Conservation (phyloP, 2,888 invertebrate species). For the Arctia plantaginis region DNA sequence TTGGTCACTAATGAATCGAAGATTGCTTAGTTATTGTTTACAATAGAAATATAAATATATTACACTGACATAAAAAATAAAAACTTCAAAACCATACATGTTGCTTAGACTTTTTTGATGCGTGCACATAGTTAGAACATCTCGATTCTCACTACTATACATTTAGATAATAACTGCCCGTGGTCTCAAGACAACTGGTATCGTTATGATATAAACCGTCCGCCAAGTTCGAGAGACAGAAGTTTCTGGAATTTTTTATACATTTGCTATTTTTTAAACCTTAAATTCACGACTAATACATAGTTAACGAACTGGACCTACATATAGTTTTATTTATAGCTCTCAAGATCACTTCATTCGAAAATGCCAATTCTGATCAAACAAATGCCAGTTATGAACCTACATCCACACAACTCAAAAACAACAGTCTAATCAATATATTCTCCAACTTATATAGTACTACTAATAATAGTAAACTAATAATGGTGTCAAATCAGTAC, state of each 20-base stretch:
- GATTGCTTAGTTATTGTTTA: too few relatives aligned
- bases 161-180: background rate
- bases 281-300: background rate
- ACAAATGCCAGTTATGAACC: background rate
- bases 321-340: background rate
- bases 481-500: background rate
- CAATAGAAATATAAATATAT: too few relatives aligned
- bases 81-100: too few relatives aligned
- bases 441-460: background rate
- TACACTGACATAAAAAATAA: too few relatives aligned
- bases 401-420: background rate
- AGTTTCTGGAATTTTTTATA: too few relatives aligned
- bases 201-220: too few relatives aligned
- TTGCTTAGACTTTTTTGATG: too few relatives aligned
- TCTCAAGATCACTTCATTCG: background rate
- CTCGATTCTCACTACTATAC: background rate
- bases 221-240: too few relatives aligned
- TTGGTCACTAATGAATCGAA: too few relatives aligned
- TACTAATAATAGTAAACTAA: background rate
- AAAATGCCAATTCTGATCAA: background rate
- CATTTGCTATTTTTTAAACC: background rate
- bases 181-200: too few relatives aligned
- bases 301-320: background rate
- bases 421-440: background rate
- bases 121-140: background rate